Evolutionary conservation across 2,888 invertebrate species (phyloP).

Genomic region (Meteorus colon): DNA sequence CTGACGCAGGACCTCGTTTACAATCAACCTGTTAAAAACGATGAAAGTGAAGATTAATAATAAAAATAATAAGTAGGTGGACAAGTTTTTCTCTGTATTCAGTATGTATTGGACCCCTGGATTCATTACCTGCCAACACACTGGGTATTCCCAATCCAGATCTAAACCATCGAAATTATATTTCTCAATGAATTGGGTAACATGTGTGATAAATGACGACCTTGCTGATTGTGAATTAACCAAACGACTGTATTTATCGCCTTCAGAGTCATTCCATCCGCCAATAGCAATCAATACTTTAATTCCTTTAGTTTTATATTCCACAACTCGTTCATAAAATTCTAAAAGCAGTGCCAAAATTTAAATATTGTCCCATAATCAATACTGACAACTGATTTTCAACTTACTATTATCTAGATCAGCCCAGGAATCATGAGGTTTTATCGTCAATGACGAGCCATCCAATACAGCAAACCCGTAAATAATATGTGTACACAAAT

Average conservation of each 20-base stretch:
- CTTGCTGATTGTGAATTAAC: slow-evolving; percentile 84
- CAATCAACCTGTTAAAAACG: slow-evolving; percentile 80
- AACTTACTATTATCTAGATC: slow-evolving; percentile 89
- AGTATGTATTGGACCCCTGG: slow-evolving; percentile 6
- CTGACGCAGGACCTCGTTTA: slow-evolving; percentile 85
- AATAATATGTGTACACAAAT: slow-evolving; percentile 92
- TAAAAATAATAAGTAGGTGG: too few relatives aligned
- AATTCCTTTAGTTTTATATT: slow-evolving; percentile 81
- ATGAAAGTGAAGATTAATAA: not conserved
- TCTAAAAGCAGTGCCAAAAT: slow-evolving; percentile 72
- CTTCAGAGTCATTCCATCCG: slow-evolving; percentile 96
- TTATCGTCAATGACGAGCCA: slow-evolving; percentile 82
- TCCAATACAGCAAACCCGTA: slow-evolving; percentile 94
- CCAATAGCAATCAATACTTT: slow-evolving; percentile 92
- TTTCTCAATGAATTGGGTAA: slow-evolving; percentile 84
- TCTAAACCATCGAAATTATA: slow-evolving; percentile 93
- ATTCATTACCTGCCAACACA: slow-evolving; percentile 84
- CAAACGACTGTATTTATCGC: slow-evolving; percentile 89
- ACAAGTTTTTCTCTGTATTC: not conserved
- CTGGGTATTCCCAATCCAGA: slow-evolving; percentile 96
- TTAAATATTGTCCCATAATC: too few relatives aligned
- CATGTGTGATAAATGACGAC: slow-evolving; percentile 83
- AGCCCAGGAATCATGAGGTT: slow-evolving; percentile 91
- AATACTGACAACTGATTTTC: slow-evolving; percentile 30
- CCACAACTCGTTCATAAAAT: slow-evolving; percentile 90